Evolutionary conservation across 2,888 invertebrate genomes (phyloP).

Genomic region (Meliscaeva auricollis): DNA sequence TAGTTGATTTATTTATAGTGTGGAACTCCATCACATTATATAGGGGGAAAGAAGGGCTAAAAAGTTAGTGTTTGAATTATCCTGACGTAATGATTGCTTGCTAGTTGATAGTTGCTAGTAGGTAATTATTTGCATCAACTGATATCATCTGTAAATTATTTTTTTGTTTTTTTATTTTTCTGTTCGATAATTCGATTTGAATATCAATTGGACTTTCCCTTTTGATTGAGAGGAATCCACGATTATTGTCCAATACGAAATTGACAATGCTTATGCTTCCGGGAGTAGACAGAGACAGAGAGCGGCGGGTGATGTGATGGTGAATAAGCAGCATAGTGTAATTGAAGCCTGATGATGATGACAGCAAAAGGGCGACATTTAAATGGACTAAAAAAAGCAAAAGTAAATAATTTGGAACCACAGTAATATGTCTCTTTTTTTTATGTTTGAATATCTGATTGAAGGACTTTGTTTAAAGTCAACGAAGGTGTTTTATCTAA

Average conservation of each 20-base stretch:
- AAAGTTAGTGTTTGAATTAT: constrained; percentile 35
- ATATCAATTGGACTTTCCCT: constrained; percentile 69
- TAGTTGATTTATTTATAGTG: neutral
- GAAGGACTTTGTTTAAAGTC: neutral
- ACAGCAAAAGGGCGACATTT: constrained; percentile 70
- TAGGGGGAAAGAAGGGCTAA: constrained; percentile 20
- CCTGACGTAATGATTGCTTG: constrained; percentile 69
- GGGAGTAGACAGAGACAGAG: constrained; percentile 44
- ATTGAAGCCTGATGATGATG: constrained; percentile 35
- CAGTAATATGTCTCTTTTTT: constrained; percentile 22
- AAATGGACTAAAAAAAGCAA: constrained; percentile 25
- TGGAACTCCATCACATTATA: no score
- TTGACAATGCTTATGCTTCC: constrained; percentile 52
- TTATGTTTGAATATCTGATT: constrained; percentile 37
- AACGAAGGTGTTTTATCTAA: constrained; percentile 50
- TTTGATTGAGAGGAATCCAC: constrained; percentile 47
- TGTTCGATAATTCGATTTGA: constrained; percentile 36
- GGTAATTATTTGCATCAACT: constrained; percentile 58
- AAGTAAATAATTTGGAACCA: neutral
- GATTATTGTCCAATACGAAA: neutral
- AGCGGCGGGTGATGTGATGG: constrained; percentile 28
- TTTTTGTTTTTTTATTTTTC: constrained; percentile 31
- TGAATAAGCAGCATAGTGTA: neutral
- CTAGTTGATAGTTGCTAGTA: constrained; percentile 30
- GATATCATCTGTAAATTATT: constrained; percentile 59